phyloP scores from a whole-genome alignment of 2,888 invertebrate species.

The Bombylius discolor region DNA sequence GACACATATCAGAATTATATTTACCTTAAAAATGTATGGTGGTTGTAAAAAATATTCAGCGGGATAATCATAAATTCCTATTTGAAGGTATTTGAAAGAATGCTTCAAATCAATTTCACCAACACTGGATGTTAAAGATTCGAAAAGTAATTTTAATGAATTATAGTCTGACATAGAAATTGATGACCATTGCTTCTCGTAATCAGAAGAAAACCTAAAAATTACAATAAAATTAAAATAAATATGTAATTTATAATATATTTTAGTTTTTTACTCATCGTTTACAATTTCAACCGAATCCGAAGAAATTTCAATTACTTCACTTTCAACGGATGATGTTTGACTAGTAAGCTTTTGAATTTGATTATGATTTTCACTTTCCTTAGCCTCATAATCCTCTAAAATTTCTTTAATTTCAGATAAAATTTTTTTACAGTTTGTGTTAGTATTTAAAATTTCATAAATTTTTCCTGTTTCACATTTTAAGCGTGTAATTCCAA shows the following conservation, averaged over 20 bases:
- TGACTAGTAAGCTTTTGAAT: not conserved
- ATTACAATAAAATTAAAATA: not conserved
- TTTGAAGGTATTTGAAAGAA: slow-evolving; percentile 22
- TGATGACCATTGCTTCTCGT: slow-evolving; percentile 26
- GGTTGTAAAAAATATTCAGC: slow-evolving; percentile 31
- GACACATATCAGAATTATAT: not conserved
- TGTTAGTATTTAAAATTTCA: slow-evolving; percentile 16
- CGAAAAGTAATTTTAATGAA: slow-evolving; percentile 23
- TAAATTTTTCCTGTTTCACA: slow-evolving; percentile 27
- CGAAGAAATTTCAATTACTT: not conserved
- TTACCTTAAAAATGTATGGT: slow-evolving; percentile 26
- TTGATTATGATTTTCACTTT: not conserved
- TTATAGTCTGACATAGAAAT: slow-evolving; percentile 23
- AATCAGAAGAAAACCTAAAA: slow-evolving; percentile 16
- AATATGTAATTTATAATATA: not conserved
- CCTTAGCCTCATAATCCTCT: slow-evolving; percentile 1
- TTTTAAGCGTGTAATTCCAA: slow-evolving; percentile 21
- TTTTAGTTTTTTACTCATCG: slow-evolving; percentile 2
- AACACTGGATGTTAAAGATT: slow-evolving; percentile 16
- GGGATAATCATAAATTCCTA: slow-evolving; percentile 30
- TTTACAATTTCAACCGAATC: not conserved
- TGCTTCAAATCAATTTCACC: slow-evolving; percentile 19
- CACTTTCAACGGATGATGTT: not conserved
- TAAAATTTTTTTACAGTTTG: slow-evolving; percentile 15
- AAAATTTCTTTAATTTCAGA: slow-evolving; percentile 19